Base-by-base conservation (phyloP, 2,888 invertebrate genomes). In the Drosophila nr. medialis region DNA sequence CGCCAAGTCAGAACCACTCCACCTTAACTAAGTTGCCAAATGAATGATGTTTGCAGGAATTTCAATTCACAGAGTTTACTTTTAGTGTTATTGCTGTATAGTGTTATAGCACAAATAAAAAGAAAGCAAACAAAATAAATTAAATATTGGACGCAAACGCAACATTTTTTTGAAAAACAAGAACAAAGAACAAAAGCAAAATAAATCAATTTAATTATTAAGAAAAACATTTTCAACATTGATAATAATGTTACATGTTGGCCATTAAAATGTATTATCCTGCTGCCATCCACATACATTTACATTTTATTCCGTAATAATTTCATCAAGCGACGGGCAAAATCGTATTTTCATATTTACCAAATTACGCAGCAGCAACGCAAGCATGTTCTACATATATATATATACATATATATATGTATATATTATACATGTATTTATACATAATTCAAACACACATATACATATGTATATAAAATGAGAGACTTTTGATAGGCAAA, bases 121-220 rank as follows among this genome's bases (percentile, higher is more conserved):
- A 34, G 13, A 34, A 34, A 13, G 34, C 34, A 34, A 30, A 30
- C 8, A 8, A 30, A 10, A 32, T 10, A 0, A 32, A 32, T 32
- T 10, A 10, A 32, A 32, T 32, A 32, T 10, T 4, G 32, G 30
- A 0, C 10, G 10, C 3, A 10, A 38, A 8, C 1, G 18, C 4
- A 8, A 38, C 1, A 8, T 3, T 8, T n/a, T n/a, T 0, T 42
- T 11, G 0, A n/a, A n/a, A 42, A 18, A 1, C 2, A 38, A 1
- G 18, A 18, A 0, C 3, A 38, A 38, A 38, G 7, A 38, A 45
- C 0, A 7, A 21, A 45, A 3, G 7, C 11, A 45, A 21, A 21
- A n/a, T 11, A 42, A 45, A 45, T 45, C 0, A 13, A 21, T 45
- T 13, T 13, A 4, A 15, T 15, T 7, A 15, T 45, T 4, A 45